phyloP scores from a whole-genome alignment of 2,113 vertebrate species.

The Chionomys nivalis region DNA sequence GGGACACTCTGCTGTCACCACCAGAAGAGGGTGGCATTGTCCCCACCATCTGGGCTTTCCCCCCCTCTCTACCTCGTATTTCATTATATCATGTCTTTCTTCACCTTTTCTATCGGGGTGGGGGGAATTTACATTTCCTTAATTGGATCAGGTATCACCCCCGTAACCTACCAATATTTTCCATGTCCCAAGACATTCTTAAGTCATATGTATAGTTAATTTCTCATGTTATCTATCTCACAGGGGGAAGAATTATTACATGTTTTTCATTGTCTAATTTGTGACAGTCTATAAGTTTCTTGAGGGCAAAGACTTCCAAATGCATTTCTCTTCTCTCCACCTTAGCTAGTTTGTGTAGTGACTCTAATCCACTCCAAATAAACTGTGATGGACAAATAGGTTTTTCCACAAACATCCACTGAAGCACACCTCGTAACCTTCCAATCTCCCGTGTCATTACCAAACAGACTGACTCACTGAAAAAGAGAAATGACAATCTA shows the following conservation, averaged over 20 bases:
- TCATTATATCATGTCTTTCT: not conserved
- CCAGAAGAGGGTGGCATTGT: too few species aligned
- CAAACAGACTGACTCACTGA: slow-evolving; percentile 61
- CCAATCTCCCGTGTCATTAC: slow-evolving; percentile 56
- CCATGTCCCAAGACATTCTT: not conserved
- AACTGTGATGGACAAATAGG: not conserved
- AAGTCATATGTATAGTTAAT: not conserved
- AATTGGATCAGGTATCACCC: not conserved
- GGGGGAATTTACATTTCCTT: not conserved
- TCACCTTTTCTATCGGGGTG: not conserved
- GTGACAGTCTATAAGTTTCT: not conserved
- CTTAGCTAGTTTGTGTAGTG: not conserved
- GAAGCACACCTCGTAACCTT: slow-evolving; percentile 18
- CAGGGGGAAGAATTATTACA: not conserved
- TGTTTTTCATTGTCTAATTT: not conserved
- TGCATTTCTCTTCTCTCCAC: not conserved
- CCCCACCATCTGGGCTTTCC: not conserved
- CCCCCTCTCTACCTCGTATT: not conserved
- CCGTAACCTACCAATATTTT: not conserved
- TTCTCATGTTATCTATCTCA: not conserved
- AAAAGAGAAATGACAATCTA: slow-evolving; percentile 54
- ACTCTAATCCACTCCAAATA: not conserved
- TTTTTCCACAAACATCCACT: not conserved
- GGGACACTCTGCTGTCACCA: not conserved
- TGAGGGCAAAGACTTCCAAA: not conserved